phyloP scores from a whole-genome alignment of 1,140 invertebrate genomes.

The Drosophila guanche region DNA sequence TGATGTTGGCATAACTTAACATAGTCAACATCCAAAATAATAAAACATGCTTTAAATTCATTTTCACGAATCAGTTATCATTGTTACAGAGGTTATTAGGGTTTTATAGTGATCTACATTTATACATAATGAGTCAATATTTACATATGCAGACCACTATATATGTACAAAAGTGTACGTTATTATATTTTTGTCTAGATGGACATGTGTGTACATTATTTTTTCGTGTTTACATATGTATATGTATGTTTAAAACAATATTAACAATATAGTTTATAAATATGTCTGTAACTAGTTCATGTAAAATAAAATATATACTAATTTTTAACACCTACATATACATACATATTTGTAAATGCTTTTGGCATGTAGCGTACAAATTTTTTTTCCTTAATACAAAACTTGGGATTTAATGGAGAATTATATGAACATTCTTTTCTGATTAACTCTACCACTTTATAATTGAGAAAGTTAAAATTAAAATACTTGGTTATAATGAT shows the following conservation, averaged over 20 bases:
- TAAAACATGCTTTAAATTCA: slow-evolving; percentile 65
- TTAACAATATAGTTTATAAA: slow-evolving; percentile 27
- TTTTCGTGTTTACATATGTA: slow-evolving; percentile 12
- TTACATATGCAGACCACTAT: slow-evolving; percentile 19
- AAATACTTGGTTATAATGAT: no score
- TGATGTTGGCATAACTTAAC: slow-evolving; percentile 38
- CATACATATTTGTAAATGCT: slow-evolving; percentile 2
- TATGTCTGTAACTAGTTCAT: slow-evolving; percentile 62
- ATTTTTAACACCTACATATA: slow-evolving; percentile 24
- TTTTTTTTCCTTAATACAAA: slow-evolving; percentile 17
- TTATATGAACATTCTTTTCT: no score
- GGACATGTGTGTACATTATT: slow-evolving; percentile 3
- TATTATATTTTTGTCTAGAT: slow-evolving; percentile 11
- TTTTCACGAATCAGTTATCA: slow-evolving; percentile 61
- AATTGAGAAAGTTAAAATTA: no score
- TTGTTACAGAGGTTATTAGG: slow-evolving; percentile 42
- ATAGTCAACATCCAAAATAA: slow-evolving; percentile 63
- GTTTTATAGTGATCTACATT: slow-evolving; percentile 16
- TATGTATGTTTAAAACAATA: slow-evolving; percentile 11
- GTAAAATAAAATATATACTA: slow-evolving; percentile 56
- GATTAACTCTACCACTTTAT: no score
- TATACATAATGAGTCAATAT: slow-evolving; percentile 19
- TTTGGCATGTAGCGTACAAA: slow-evolving; percentile 64
- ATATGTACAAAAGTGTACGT: slow-evolving; percentile 5
- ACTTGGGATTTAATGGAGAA: slow-evolving; percentile 14